Evolutionary conservation across 2,113 vertebrate genomes (phyloP), one percentile per base, ranked within the genome.

Genomic region (Sminthopsis crassicaudata): DNA sequence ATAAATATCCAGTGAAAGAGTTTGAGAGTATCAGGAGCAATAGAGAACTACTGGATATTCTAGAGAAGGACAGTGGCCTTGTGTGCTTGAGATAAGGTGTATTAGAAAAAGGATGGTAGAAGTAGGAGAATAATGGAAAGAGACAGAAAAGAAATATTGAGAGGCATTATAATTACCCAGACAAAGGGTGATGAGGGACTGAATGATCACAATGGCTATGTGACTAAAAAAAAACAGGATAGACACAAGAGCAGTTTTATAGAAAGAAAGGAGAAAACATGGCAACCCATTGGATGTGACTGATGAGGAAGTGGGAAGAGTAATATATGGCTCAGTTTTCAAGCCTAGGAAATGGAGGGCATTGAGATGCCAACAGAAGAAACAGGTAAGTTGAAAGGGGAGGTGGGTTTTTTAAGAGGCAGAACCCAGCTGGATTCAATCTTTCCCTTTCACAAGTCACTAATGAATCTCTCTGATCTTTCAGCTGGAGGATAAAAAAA

Each of bases 371-470:
- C n/a, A 42, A 16, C 19, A 84, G n/a, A 67, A 84, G 36, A 22
- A 42, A 22, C 1, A 84, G 36, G 16, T 42, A 84, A 84, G 67
- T 22, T 42, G 16, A 2, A 16, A 84, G 67, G 36, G n/a, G n/a
- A 19, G 1, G 22, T 2, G 6, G 67, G 16, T 84, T 22, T 84
- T 6, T 0, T 36, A 2, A 2, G 8, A 6, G 5, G 0, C 67
- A 84, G 16, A 23, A 42, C 1, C 36, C 42, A 76, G 11, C 42
- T 42, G 67, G 67, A 42, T n/a, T 76, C 36, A n/a, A 42, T 42
- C 19, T 76, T 84, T 84, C 1, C n/a, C n/a, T 84, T 0, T 42
- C n/a, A 84, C 2, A 84, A 84, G 0, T 76, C 36, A 76, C 67
- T 76, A 67, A 67, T 14, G 12, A 42, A 42, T 1, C 16, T 76